Evolutionary conservation across 1,140 invertebrate genomes (phyloP).

Genomic region (Rhynchophorus ferrugineus): DNA sequence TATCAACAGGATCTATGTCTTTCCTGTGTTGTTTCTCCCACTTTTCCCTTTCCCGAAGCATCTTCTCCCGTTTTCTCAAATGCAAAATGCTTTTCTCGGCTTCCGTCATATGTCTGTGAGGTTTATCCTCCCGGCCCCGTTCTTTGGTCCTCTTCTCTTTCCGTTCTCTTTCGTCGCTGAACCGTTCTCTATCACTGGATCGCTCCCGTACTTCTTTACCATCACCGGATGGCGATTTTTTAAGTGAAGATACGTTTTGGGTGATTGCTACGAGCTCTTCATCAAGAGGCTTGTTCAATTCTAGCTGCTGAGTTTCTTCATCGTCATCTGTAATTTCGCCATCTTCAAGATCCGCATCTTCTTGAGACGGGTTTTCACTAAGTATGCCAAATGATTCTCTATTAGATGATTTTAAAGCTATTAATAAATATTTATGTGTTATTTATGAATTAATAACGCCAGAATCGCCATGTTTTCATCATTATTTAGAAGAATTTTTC

Average conservation of each 20-base stretch:
- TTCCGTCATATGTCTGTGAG: constrained; percentile 36
- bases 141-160: constrained; percentile 24
- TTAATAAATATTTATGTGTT: too few relatives aligned
- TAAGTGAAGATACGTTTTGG: constrained; percentile 8
- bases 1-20: constrained; percentile 9
- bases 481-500: constrained; percentile 1
- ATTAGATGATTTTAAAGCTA: too few relatives aligned
- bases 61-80: constrained; percentile 35
- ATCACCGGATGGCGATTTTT: constrained; percentile 9
- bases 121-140: constrained; percentile 17
- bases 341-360: constrained; percentile 46
- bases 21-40: constrained; percentile 27
- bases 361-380: constrained; percentile 15
- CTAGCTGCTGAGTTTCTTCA: constrained; percentile 45
- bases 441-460: too few relatives aligned
- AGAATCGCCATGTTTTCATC: too few relatives aligned
- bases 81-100: constrained; percentile 39
- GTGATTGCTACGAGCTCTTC: too few relatives aligned
- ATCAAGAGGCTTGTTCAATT: too few relatives aligned
- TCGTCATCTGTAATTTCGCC: constrained; percentile 56
- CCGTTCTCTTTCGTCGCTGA: constrained; percentile 23
- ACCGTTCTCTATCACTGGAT: constrained; percentile 7
- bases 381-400: too few relatives aligned
- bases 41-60: constrained; percentile 36
- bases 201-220: neutral